phyloP scores from a whole-genome alignment of 53 echinoderm and acorn worm species.

The Pentamera pediparva region DNA sequence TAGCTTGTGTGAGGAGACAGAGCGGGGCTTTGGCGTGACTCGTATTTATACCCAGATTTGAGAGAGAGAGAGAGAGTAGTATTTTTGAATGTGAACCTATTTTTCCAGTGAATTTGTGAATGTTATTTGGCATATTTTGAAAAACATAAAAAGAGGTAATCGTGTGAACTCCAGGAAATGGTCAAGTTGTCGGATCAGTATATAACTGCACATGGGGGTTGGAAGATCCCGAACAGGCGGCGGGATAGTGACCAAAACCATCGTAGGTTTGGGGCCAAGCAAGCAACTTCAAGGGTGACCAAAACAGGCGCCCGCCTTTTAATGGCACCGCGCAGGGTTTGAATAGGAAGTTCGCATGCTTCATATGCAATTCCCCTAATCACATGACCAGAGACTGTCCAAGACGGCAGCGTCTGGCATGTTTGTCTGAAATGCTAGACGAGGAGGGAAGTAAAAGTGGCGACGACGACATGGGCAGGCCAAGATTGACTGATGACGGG shows the following conservation, averaged over 20 bases:
- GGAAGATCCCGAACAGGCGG: neutral
- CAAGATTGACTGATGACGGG: too few species aligned
- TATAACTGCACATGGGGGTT: slow-evolving; percentile 28
- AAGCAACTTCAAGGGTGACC: neutral
- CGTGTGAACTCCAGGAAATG: too few species aligned
- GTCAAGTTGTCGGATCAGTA: slow-evolving; percentile 22
- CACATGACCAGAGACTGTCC: neutral
- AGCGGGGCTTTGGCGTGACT: too few species aligned
- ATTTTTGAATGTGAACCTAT: too few species aligned
- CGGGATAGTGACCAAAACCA: neutral
- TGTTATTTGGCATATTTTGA: too few species aligned
- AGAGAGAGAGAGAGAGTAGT: too few species aligned
- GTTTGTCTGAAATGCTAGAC: neutral
- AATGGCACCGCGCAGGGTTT: neutral
- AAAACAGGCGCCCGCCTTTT: neutral
- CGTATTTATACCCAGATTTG: too few species aligned
- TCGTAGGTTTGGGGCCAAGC: neutral
- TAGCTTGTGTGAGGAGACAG: too few species aligned
- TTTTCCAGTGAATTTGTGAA: too few species aligned
- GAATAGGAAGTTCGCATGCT: neutral
- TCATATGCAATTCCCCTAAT: neutral
- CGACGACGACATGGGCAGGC: neutral
- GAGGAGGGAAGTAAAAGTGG: neutral
- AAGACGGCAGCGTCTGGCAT: neutral
- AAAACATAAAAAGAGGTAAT: too few species aligned